Evolutionary conservation across 1,140 invertebrate genomes (phyloP), one percentile per base, ranked within the genome.

Genomic region (Drosophila subpulchrella): DNA sequence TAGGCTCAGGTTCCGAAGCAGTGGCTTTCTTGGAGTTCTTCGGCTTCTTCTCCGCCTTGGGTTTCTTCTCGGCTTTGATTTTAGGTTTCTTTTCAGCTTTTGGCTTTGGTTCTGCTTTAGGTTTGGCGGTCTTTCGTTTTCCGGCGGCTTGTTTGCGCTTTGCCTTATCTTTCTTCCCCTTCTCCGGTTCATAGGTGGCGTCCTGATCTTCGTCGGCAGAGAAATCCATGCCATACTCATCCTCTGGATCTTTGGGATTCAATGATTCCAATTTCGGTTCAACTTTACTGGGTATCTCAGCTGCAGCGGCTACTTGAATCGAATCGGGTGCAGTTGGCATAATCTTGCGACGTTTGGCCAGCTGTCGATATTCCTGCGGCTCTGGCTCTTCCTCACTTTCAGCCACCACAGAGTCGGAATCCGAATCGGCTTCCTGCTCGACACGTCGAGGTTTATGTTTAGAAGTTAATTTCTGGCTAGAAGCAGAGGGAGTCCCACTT

Each of bases 351-450:
- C 91, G 72, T 60, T 92, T 92, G 13, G 78, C 78, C 30, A 91
- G 72, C 12, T 90, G 91, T 1, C 86, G 63, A 41, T 83, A 80
- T 27, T 91, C 83, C 12, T 81, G 59, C 10, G 70, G 61, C 15
- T 90, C 78, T 6, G 63, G 53, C 50, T 92, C 91, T 20, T 91
- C 83, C 11, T 88, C 91, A 47, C 89, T 92, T 53, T 92, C 86
- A 2, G 77, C 90, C 30, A 92, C 90, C 30, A 92, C 72, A 4
- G 86, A 85, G 66, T 92, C 92, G 0, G 90, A 92, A 56, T 92
- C 86, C 3, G 77, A 70, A 12, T 78, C 66, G 2, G 20, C 15
- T 12, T 34, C 34, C 17, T 53, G 48, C 47, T 48, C 63, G n/a
- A 27, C 20, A 54, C 20, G 39, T 13, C 38, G 38, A 1, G 38